These are phyloP conservation scores for Epinephelus malabaricus DNA, from an alignment of 2,797 vertebrate species.

Conservation along the genomic window DNA sequence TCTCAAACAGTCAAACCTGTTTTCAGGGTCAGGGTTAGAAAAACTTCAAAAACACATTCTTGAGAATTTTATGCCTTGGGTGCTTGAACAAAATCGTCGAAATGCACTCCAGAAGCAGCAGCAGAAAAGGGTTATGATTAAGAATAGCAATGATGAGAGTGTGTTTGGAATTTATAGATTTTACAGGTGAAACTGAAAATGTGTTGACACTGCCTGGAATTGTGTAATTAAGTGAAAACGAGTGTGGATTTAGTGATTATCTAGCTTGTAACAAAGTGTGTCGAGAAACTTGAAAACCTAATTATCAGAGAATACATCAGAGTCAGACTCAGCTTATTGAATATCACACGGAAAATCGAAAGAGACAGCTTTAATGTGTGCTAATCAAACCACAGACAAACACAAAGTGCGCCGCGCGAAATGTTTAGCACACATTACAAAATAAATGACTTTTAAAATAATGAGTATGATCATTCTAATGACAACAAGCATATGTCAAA, in stretches of 20 bases:
- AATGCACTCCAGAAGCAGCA: neutral
- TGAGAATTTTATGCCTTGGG: neutral
- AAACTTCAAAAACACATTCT: neutral
- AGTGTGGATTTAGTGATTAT: neutral
- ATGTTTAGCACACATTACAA: neutral
- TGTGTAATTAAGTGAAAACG: neutral
- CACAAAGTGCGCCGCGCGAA: neutral
- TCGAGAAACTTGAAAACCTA: neutral
- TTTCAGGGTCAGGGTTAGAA: slow-evolving; percentile 20
- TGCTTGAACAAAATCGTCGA: neutral
- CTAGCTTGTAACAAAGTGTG: neutral
- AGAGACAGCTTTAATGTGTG: neutral
- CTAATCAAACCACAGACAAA: neutral
- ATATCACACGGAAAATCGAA: neutral
- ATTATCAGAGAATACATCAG: neutral
- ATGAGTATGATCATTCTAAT: neutral
- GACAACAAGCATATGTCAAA: neutral
- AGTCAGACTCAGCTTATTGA: neutral
- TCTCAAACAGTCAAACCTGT: slow-evolving; percentile 55
- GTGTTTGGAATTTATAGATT: neutral
- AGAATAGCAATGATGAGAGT: neutral
- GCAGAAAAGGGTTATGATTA: neutral
- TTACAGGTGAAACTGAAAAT: neutral
- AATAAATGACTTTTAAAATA: neutral
- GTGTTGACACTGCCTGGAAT: neutral